Evolutionary conservation across 2,113 vertebrate species (phyloP), one percentile per base, ranked within the genome.

Genomic region (Erythrocebus patas): DNA sequence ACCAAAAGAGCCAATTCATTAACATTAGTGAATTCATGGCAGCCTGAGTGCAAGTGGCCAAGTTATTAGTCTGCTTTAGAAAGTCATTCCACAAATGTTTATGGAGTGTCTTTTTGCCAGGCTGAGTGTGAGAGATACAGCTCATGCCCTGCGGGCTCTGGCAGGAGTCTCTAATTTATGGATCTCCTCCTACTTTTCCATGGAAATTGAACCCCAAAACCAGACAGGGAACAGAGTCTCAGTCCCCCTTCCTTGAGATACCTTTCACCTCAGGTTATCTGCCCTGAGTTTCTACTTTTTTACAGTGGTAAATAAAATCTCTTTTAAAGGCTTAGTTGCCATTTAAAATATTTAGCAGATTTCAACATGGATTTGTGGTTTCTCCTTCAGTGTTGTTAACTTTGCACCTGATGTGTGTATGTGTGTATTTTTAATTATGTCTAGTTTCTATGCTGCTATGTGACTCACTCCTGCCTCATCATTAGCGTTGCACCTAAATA

Each of bases 1-100:
- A 96, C 93, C 81, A 48, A 81, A 94, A 97, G 88, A 94, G 84
- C 92, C 96, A 96, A 96, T 98, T 98, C 97, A 98, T 98, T 97
- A 97, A n/a, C 90, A 64, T 96, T 78, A 83, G 96, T 88, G 72
- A 89, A 92, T 93, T 87, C 59, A 43, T 82, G 83, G 88, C 89
- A 32, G 84, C 68, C 89, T 92, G 84, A 3, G 27, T 88, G 92
- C 91, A 70, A 96, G 96, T 85, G 87, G 79, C 81, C 83, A 9
- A 27, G 43, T 90, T 95, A 92, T 97, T 96, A 95, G 95, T 95
- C 92, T 66, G 68, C 57, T 61, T 90, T 75, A 52, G 82, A 97
- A 95, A 97, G 96, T 93, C 96, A 93, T 75, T 93, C 87, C 75
- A 64, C 87, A 92, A 22, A 66, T 88, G 93, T 96, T 97, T 90